Evolutionary conservation across 2,113 vertebrate species (phyloP).

Genomic region (Malurus melanocephalus): DNA sequence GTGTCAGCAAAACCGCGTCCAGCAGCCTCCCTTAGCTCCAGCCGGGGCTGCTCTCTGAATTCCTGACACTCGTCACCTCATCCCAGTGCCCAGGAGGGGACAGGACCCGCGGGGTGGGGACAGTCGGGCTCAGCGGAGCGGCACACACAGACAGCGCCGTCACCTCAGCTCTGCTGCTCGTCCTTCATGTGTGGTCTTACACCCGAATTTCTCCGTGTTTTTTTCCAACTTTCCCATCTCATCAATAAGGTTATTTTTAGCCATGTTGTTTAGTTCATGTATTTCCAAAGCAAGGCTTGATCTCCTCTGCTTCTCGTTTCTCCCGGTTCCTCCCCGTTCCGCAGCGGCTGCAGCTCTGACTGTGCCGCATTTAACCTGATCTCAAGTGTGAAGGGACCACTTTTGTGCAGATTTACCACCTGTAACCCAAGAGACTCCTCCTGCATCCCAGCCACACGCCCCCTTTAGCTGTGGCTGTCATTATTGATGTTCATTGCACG

Average conservation of each 20-base stretch:
- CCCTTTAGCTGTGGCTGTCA: background rate
- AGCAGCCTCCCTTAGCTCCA: background rate
- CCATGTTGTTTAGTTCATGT: background rate
- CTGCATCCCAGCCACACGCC: background rate
- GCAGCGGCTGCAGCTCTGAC: background rate
- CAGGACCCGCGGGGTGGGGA: background rate
- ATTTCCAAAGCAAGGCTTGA: background rate
- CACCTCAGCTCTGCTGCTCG: background rate
- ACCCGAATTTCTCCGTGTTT: background rate
- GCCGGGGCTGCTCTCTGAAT: background rate
- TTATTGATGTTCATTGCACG: background rate
- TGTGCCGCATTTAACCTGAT: background rate
- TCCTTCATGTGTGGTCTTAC: fast-evolving
- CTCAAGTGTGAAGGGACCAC: background rate
- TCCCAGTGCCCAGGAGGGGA: background rate
- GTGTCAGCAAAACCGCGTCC: background rate
- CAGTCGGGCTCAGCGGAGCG: background rate
- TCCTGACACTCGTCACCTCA: background rate
- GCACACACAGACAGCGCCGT: background rate
- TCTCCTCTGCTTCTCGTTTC: background rate
- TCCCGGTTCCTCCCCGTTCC: background rate
- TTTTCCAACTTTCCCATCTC: background rate
- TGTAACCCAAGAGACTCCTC: background rate
- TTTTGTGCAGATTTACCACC: background rate
- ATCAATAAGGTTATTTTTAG: background rate